Evolutionary conservation across 2,888 invertebrate species (phyloP), one percentile per base, ranked within the genome.

Genomic region (Scaptomyza tumidula): DNA sequence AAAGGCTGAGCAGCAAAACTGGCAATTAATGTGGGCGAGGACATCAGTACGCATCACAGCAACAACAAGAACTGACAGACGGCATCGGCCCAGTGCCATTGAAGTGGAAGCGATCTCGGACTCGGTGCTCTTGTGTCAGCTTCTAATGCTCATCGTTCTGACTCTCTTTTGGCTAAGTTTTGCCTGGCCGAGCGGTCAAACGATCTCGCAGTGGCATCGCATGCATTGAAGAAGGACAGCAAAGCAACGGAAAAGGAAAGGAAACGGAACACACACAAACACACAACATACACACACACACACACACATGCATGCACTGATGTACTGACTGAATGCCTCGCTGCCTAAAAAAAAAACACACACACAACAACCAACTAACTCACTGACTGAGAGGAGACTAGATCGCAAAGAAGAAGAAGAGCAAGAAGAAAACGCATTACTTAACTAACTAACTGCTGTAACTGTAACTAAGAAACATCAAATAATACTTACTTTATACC

Each of bases 321-420:
- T 78, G 86, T 80, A 86, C 83, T 84, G 84, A 84, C 84, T 84
- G 84, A 84, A 86, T 76, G 84, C 84, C 84, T 88, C 78, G 84
- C 86, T 84, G 84, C 84, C 84, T 84, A 87, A 35, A 24, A 24
- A 24, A 24, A 24, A 24, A 24, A 33, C n/a, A 48, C 31, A 33
- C 10, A 27, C 11, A 24, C 24, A 24, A 61, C 57, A 82, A 82
- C 69, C 65, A 82, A 87, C 83, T 86, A 86, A 84, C 86, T 86
- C 76, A 88, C 86, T 88, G 88, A 85, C 84, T 88, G 84, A 85
- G 84, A 76, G 74, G 84, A 78, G 71, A 78, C 24, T 71, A 65
- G 50, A 76, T 66, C 37, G 52, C 16, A 39, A 41, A 2, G 13
- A 54, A 68, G 49, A 49, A 53, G 27, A 39, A n/a, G 54, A 57